phyloP scores from a whole-genome alignment of 23 tunicate species.

The Pegea sp. region DNA sequence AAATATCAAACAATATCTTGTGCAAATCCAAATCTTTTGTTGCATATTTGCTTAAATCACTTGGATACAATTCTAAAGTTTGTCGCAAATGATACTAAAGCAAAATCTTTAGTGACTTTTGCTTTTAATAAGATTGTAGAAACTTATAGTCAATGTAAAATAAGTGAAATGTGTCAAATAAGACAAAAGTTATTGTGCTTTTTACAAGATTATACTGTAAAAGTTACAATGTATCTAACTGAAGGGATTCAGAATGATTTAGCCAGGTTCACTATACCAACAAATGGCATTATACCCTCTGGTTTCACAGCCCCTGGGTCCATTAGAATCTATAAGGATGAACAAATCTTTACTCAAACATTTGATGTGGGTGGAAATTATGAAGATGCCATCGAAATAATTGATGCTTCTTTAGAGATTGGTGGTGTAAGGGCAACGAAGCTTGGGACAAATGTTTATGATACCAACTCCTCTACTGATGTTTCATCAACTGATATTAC shows the following conservation, averaged over 20 bases:
- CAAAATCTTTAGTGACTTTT: conserved; percentile 3
- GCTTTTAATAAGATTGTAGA: conserved; percentile 14
- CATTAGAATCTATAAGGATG: conserved; percentile 5
- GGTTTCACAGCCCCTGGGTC: conserved; percentile 55
- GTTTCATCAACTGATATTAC: background rate
- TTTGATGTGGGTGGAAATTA: conserved; percentile 24
- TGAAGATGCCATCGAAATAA: background rate
- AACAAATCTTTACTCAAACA: background rate
- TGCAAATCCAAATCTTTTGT: conserved; percentile 8
- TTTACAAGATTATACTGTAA: conserved; percentile 41
- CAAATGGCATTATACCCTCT: conserved; percentile 21
- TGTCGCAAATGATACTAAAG: conserved; percentile 8
- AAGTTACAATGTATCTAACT: conserved; percentile 50
- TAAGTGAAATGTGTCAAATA: conserved; percentile 18
- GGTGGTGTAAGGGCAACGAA: conserved; percentile 31
- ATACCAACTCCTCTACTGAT: background rate
- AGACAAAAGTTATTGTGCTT: conserved; percentile 43
- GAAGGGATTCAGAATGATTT: conserved; percentile 37
- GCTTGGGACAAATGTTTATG: conserved; percentile 32
- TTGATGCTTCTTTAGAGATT: conserved; percentile 11
- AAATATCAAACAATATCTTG: conserved; percentile 40
- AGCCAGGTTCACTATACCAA: conserved; percentile 29
- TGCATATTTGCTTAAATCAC: conserved; percentile 56
- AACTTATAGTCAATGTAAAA: conserved; percentile 9
- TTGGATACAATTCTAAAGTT: conserved; percentile 33